Percentiles rank a stretch among this genome's conserved stretches.
Conservation (phyloP, 1,140 invertebrate species). For the Drosophila oshimai region DNA sequence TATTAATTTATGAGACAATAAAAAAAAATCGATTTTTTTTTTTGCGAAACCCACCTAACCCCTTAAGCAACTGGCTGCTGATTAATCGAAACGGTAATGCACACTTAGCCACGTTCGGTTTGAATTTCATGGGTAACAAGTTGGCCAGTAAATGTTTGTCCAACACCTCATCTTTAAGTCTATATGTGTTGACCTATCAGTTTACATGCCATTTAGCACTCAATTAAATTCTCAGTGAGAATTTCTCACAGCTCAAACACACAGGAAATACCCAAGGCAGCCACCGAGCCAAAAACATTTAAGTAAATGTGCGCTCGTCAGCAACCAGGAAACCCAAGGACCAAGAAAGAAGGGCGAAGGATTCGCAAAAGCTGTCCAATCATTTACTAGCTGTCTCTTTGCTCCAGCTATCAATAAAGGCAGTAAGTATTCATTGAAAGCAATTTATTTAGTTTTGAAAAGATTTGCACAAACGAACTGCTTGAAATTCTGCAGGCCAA, state of each 20-base stretch:
- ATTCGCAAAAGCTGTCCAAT: no score
- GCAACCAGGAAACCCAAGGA: conserved; percentile 25
- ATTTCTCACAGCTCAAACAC: conserved; percentile 61
- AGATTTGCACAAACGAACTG: conserved; percentile 36
- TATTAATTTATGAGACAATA: no score
- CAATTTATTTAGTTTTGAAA: conserved; percentile 78
- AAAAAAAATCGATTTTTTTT: no score
- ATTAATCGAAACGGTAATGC: conserved; percentile 52
- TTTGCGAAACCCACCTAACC: no score
- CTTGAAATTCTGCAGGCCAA: conserved; percentile 55
- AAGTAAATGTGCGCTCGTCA: conserved; percentile 75
- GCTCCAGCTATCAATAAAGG: conserved; percentile 66
- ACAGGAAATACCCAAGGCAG: conserved; percentile 35
- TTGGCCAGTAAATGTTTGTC: conserved; percentile 49
- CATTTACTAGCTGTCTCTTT: conserved; percentile 29
- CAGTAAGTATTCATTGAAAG: conserved; percentile 75
- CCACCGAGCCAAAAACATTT: conserved; percentile 49
- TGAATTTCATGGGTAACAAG: neutral
- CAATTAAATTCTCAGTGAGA: conserved; percentile 81
- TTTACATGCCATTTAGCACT: conserved; percentile 82
- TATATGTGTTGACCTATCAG: conserved; percentile 74
- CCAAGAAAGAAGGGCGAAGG: conserved; percentile 7
- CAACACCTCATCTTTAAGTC: conserved; percentile 28
- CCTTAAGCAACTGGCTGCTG: conserved; percentile 40
- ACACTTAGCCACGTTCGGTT: conserved; percentile 43